Percentiles rank a stretch among this genome's conserved stretches.
These are phyloP conservation scores for Micrasema minimum DNA, from an alignment of 1,140 invertebrate species.

Conservation along the genomic window DNA sequence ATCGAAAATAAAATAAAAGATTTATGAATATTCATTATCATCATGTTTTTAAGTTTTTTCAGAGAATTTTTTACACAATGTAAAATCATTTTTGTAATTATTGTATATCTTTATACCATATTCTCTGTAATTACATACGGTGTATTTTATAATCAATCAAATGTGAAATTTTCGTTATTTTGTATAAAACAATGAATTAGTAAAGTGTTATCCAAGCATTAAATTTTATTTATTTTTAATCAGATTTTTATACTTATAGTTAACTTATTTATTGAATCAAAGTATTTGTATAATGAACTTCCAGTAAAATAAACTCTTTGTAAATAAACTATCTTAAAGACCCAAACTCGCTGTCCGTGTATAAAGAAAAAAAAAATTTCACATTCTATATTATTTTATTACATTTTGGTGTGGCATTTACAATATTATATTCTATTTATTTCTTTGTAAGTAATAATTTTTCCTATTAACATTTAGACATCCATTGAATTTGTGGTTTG, in stretches of 20 bases:
- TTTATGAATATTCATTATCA: conserved; percentile 35
- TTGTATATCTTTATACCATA: no score
- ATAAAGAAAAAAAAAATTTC: no score
- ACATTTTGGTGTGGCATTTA: conserved; percentile 50
- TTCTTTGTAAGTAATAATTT: conserved; percentile 38
- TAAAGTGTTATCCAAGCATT: conserved; percentile 15
- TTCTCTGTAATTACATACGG: no score
- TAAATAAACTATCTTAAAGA: no score
- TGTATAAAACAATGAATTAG: conserved; percentile 20
- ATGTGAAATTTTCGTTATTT: conserved; percentile 2
- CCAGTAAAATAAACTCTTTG: background rate
- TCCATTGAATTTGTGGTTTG: conserved; percentile 32
- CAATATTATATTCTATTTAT: conserved; percentile 22
- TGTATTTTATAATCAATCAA: background rate
- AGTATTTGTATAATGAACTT: conserved; percentile 2
- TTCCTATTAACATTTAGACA: conserved; percentile 39
- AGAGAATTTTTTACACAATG: background rate
- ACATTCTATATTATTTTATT: conserved; percentile 35
- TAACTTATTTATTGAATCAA: conserved; percentile 39
- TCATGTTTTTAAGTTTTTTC: background rate
- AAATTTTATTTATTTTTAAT: conserved; percentile 35
- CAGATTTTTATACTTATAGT: conserved; percentile 20
- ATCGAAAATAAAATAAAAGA: background rate
- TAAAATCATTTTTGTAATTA: background rate
- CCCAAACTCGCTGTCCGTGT: no score